phyloP scores from a whole-genome alignment of 2,113 vertebrate genomes.

The Leptosomus discolor region DNA sequence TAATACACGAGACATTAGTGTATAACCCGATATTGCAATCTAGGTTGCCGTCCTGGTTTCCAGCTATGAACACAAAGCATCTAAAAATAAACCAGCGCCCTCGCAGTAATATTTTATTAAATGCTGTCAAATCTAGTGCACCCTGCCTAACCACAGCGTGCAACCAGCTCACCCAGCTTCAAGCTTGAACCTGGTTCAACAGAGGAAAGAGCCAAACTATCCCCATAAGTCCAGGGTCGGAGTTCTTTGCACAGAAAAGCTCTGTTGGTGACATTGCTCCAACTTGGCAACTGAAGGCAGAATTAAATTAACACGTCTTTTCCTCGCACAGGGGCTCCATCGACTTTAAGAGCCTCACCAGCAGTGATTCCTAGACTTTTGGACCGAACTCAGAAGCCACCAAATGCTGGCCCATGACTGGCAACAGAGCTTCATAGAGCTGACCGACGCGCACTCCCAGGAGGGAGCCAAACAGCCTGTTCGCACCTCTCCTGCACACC shows the following conservation, averaged over 20 bases:
- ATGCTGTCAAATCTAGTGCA: not conserved
- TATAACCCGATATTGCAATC: not conserved
- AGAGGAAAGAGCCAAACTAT: not conserved
- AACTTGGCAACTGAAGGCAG: not conserved
- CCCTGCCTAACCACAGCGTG: fast-evolving
- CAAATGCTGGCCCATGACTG: not conserved
- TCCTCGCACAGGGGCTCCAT: not conserved
- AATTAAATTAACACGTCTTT: not conserved
- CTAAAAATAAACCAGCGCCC: not conserved
- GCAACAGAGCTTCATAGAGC: not conserved
- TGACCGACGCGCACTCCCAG: fast-evolving
- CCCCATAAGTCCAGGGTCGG: not conserved
- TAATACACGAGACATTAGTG: not conserved
- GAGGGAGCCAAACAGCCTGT: not conserved
- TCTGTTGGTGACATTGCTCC: not conserved
- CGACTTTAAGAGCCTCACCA: not conserved
- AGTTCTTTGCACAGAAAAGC: not conserved
- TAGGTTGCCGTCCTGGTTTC: not conserved
- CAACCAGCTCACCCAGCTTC: not conserved
- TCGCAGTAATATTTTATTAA: not conserved
- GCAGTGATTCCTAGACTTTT: not conserved
- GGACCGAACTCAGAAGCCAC: not conserved
- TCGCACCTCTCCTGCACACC: not conserved
- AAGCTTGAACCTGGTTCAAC: not conserved
- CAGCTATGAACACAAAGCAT: not conserved